Evolutionary conservation across 2,797 vertebrate genomes (phyloP), one percentile per base, ranked within the genome.

Genomic region (Mustela erminea): DNA sequence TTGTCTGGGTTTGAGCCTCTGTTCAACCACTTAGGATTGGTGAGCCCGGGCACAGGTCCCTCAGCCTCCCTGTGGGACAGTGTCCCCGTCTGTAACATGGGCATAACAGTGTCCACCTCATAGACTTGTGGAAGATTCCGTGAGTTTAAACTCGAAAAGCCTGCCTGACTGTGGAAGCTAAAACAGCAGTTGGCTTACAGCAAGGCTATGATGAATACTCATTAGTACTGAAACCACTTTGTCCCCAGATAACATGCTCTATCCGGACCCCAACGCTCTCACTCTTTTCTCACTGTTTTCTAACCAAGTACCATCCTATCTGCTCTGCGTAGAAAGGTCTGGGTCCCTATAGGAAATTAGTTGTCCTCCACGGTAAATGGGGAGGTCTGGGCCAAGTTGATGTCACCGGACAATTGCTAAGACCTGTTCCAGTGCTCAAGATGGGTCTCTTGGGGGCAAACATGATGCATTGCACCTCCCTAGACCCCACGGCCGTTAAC

Each of bases 381-480:
- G 43, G 56, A 62, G 41, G 32, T 7, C 32, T 35, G 70, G 9
- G 32, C 29, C 72, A 49, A 29, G 4, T 18, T 18, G 23, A 4
- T 49, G 72, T 60, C 43, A 17, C 6, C 2, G 56, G 41, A 6
- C 15, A 25, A 3, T 49, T 64, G 32, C 72, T 49, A 9, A 38
- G 41, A 23, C 7, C 43, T 4, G 6, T 64, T 13, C 17, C 32
- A 25, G 23, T 0, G 1, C 58, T 49, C 7, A 2, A 20, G 43
- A 4, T 20, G 15, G 32, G 14, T 0, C 6, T 60, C 72, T 10
- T 4, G 17, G 15, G n/a, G 21, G 8, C 1, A 23, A 35, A 46
- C 43, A 18, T 2, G 41, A 27, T 0, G 29, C 1, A 1, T 43
- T 27, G 10, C 0, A 2, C 23, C 14, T 66, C 29, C 1, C 4